A percentile compares a stretch with the other conserved stretches of the same genome.
These are phyloP conservation scores for Drosophila tripunctata DNA, from an alignment of 2,888 invertebrate genomes.

Conservation along the genomic window DNA sequence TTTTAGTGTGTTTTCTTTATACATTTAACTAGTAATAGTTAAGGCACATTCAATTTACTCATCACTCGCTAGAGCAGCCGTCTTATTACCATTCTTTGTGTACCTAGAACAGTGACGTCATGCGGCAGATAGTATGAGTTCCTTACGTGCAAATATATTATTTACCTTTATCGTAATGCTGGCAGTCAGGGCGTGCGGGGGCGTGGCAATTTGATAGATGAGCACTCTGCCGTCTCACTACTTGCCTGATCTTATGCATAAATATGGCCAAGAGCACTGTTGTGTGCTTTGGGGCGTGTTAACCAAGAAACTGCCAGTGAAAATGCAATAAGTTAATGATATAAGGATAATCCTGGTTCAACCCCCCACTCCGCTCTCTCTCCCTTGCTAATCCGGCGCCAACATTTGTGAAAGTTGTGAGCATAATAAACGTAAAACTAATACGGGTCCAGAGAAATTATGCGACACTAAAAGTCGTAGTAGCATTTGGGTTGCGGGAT, in stretches of 20 bases:
- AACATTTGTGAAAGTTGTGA: slow-evolving; percentile 24
- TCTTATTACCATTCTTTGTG: slow-evolving; percentile 6
- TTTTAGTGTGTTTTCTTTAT: slow-evolving; percentile 1
- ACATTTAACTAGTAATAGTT: slow-evolving; percentile 18
- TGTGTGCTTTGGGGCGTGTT: slow-evolving; percentile 16
- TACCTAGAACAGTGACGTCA: slow-evolving; percentile 7
- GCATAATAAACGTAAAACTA: slow-evolving; percentile 66
- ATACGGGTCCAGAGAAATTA: slow-evolving; percentile 56
- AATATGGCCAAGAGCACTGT: slow-evolving; percentile 49
- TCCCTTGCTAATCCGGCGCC: slow-evolving; percentile 29
- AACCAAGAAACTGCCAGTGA: slow-evolving; percentile 28
- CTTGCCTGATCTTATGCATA: slow-evolving; percentile 68
- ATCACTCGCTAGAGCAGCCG: not conserved
- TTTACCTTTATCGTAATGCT: slow-evolving; percentile 36
- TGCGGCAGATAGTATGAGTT: slow-evolving; percentile 66
- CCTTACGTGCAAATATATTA: slow-evolving; percentile 79
- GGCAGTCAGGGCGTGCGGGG: not conserved
- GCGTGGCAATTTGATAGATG: slow-evolving; percentile 60
- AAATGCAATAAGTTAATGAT: slow-evolving; percentile 79
- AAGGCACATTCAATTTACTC: slow-evolving; percentile 17
- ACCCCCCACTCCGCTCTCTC: not conserved
- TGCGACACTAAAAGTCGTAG: slow-evolving; percentile 58
- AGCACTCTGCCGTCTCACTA: slow-evolving; percentile 41
- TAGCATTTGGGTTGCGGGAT: not conserved
- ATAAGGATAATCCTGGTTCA: slow-evolving; percentile 37